These are phyloP conservation scores for Colius striatus DNA, from an alignment of 2,113 vertebrate species.

Conservation along the genomic window DNA sequence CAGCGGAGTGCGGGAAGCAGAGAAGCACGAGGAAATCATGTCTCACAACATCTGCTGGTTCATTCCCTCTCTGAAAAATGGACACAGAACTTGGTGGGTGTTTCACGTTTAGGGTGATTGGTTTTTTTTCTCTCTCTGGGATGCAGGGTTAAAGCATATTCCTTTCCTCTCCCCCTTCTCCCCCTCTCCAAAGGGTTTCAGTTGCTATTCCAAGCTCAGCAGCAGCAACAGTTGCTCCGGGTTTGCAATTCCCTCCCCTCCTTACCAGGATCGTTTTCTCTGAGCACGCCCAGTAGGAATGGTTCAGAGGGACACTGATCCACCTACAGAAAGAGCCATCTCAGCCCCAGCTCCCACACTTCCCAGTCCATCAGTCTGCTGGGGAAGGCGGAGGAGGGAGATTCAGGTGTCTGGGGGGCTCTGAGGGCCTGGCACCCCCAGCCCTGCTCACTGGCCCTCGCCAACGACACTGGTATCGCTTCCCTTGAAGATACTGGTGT, in stretches of 20 bases:
- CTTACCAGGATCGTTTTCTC: neutral
- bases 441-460: slow-evolving; percentile 56
- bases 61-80: slow-evolving; percentile 6
- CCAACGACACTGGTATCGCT: slow-evolving; percentile 42
- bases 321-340: slow-evolving; percentile 24
- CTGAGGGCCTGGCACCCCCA: slow-evolving; percentile 44
- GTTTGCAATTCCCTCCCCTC: slow-evolving; percentile 5
- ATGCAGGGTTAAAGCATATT: neutral
- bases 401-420: slow-evolving; percentile 32
- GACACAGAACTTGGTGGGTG: neutral
- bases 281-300: slow-evolving; percentile 58
- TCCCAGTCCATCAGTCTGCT: neutral
- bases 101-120: neutral
- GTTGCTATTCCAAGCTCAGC: slow-evolving; percentile 10
- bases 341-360: slow-evolving; percentile 7
- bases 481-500: slow-evolving; percentile 37
- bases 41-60: slow-evolving; percentile 43
- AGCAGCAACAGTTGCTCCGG: slow-evolving; percentile 25
- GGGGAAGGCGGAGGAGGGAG: neutral
- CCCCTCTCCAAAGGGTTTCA: neutral
- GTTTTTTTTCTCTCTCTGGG: neutral
- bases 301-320: slow-evolving; percentile 29
- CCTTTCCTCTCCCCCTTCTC: slow-evolving; percentile 51
- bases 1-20: slow-evolving; percentile 43
- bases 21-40: slow-evolving; percentile 14